phyloP scores from a whole-genome alignment of 2,888 invertebrate species.

The Morpho deidamia region DNA sequence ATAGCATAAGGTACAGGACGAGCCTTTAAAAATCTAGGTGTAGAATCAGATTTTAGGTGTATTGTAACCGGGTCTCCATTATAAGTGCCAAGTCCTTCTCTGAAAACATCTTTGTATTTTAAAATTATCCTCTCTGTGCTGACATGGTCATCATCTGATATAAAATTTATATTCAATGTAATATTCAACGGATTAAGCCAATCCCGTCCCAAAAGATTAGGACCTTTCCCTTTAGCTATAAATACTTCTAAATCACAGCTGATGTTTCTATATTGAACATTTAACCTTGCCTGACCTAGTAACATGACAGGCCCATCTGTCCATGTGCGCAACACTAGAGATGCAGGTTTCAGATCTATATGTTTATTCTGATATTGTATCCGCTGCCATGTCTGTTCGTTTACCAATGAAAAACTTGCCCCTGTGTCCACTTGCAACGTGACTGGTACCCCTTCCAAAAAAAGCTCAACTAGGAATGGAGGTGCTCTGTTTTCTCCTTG shows the following conservation, averaged over 20 bases:
- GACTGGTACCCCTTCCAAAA: constrained; percentile 8
- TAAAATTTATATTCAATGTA: too few relatives aligned
- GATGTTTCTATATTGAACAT: constrained; percentile 14
- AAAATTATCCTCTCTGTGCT: constrained; percentile 4
- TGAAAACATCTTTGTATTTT: constrained; percentile 23
- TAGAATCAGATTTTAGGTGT: constrained; percentile 26
- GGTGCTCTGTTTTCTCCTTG: too few relatives aligned
- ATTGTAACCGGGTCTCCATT: constrained; percentile 22
- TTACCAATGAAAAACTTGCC: constrained; percentile 20
- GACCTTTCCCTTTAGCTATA: too few relatives aligned
- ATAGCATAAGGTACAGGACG: constrained; percentile 26
- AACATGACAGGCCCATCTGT: constrained; percentile 20
- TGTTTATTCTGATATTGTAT: too few relatives aligned
- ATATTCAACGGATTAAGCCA: too few relatives aligned
- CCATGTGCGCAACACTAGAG: constrained; percentile 9
- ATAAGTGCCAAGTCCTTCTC: constrained; percentile 13
- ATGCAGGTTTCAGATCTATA: too few relatives aligned
- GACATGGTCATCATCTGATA: too few relatives aligned
- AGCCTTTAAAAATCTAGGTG: constrained; percentile 26
- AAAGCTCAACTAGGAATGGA: constrained; percentile 13
- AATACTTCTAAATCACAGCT: too few relatives aligned
- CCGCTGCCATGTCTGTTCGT: constrained; percentile 10
- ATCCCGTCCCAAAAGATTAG: too few relatives aligned
- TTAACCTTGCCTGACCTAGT: constrained; percentile 16
- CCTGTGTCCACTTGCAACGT: constrained; percentile 21